Evolutionary conservation across 2,797 vertebrate genomes (phyloP), one percentile per base, ranked within the genome.

Genomic region (Lacerta viridis): DNA sequence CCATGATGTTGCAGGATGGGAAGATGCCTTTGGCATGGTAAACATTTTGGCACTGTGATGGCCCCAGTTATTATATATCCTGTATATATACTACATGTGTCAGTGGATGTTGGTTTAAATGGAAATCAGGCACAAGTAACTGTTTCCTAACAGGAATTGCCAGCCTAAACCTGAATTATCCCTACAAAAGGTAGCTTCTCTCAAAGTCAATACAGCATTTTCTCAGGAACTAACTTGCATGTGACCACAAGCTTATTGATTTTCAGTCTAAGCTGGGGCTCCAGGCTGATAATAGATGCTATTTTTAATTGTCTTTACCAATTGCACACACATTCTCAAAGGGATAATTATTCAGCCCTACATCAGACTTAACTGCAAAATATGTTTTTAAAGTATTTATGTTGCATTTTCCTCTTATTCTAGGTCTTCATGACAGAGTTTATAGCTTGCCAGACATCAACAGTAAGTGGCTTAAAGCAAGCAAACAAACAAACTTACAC

Each of bases 401-500:
- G 88, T 36, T 55, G n/a, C 23, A 0, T 90, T 87, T 78, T 41
- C 77, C 71, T 93, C 71, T 78, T 59, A 4, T 6, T 87, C 39
- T 85, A 96, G 95, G 92, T 86, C 91, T 93, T 76, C 94, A 93
- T 46, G 90, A 92, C 90, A 90, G 93, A 87, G 94, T 93, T 74
- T 92, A 89, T 61, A 94, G 95, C 86, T 91, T 93, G 7, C 95
- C 96, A 78, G 88, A 95, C 10, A 81, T 94, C 46, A 94, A 86
- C 77, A 92, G 96, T 96, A 93, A 95, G 96, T 96, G 85, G 11
- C 5, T 85, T 29, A 15, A 6, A 82, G 33, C 39, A 20, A 29
- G 23, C 5, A 64, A 64, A 7, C 3, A 13, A 50, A 3, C 50
- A 13, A 50, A 50, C 50, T 13, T 55, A 55, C 15, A 15, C 50